phyloP scores from a whole-genome alignment of 64 coral and sea anemone genomes.

The Anthopleura sola region DNA sequence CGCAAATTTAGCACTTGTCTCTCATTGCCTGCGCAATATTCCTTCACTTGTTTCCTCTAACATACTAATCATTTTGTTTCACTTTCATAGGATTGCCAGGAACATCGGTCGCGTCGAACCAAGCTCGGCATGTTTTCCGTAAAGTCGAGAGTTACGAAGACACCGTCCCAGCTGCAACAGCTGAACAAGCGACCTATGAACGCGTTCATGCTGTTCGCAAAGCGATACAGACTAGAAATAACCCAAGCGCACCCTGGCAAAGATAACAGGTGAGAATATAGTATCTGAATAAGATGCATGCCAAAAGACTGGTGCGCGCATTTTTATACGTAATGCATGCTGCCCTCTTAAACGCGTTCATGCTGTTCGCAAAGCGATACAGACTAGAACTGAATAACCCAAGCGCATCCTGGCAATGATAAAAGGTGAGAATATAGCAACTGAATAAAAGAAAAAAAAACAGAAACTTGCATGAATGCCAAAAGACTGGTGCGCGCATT shows the following conservation, averaged over 20 bases:
- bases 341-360: conserved; percentile 98
- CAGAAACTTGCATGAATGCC: too few species aligned
- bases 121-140: conserved; percentile 13
- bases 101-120: conserved; percentile 59
- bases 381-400: conserved; percentile 86
- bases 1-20: not conserved
- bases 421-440: conserved; percentile 62
- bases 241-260: conserved; percentile 94
- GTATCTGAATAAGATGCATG: too few species aligned
- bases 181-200: conserved; percentile 90
- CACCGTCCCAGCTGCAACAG: conserved; percentile 40
- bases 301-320: too few species aligned
- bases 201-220: conserved; percentile 96
- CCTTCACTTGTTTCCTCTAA: not conserved
- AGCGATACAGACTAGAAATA: conserved; percentile 80
- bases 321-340: too few species aligned
- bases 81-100: conserved; percentile 55
- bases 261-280: conserved; percentile 78
- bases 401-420: conserved; percentile 93
- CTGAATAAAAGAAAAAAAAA: too few species aligned
- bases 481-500: too few species aligned
- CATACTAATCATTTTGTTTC: not conserved
- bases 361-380: conserved; percentile 91
- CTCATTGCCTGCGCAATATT: too few species aligned
- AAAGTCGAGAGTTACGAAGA: not conserved